phyloP scores from a whole-genome alignment of 2,113 vertebrate species.

The Hepsetus odoe region DNA sequence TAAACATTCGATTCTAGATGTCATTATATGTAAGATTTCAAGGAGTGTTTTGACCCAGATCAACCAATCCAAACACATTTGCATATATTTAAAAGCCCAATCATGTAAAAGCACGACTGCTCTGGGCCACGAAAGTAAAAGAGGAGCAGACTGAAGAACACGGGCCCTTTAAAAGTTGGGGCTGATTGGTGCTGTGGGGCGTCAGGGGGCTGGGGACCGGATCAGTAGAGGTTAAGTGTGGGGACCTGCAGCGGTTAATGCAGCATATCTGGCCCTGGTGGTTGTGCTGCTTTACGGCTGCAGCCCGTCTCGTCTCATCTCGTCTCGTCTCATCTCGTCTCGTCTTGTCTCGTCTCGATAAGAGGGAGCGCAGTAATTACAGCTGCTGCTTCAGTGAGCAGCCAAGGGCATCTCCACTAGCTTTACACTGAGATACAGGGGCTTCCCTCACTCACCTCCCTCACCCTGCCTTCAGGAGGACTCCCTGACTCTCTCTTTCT shows the following conservation, averaged over 20 bases:
- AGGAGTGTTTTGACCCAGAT: no score
- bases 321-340: no score
- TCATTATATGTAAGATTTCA: no score
- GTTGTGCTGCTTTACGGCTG: constrained; percentile 44
- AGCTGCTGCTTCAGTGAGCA: constrained; percentile 67
- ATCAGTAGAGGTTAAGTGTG: not conserved
- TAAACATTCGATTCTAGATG: no score
- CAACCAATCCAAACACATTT: no score
- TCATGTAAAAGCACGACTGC: no score
- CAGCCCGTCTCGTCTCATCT: constrained; percentile 54
- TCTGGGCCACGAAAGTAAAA: no score
- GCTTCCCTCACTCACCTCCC: constrained; percentile 65
- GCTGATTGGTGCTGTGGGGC: not conserved
- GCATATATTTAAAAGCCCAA: no score
- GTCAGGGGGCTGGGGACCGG: not conserved
- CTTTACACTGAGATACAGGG: constrained; percentile 60
- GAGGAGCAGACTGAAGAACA: no score
- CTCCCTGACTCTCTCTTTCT: constrained; percentile 53
- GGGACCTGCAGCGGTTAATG: not conserved
- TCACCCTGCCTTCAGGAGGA: constrained; percentile 57
- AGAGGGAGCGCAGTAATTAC: constrained; percentile 73
- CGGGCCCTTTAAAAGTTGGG: not conserved
- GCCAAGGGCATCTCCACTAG: constrained; percentile 72
- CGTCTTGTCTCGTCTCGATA: constrained; percentile 71
- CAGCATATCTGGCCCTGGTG: not conserved